These are phyloP conservation scores for Tarsius wallacei DNA, from an alignment of 2,797 vertebrate species.

Conservation along the genomic window DNA sequence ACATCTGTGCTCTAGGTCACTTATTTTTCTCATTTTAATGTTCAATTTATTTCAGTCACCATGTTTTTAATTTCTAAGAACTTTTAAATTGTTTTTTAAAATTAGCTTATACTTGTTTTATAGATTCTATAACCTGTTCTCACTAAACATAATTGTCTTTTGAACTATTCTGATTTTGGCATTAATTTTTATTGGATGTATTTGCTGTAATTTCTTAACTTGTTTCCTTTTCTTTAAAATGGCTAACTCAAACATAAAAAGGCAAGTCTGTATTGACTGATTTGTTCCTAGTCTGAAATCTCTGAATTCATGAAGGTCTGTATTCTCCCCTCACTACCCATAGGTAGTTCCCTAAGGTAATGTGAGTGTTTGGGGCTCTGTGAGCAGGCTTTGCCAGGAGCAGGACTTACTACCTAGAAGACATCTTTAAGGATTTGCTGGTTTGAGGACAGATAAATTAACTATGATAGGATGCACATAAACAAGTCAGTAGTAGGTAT, in stretches of 20 bases:
- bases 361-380: background rate
- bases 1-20: background rate
- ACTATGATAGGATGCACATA: background rate
- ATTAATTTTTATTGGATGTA: background rate
- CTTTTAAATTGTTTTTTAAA: background rate
- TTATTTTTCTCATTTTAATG: constrained; percentile 27
- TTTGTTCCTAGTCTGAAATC: background rate
- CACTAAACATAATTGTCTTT: background rate
- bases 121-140: background rate
- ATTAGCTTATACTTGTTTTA: background rate
- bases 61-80: constrained; percentile 47
- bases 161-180: background rate
- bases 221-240: background rate
- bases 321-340: background rate
- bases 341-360: background rate
- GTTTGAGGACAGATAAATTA: background rate
- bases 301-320: background rate
- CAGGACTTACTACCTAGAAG: background rate
- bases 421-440: background rate
- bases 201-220: constrained; percentile 6
- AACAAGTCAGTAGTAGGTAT: background rate
- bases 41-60: background rate
- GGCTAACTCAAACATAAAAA: background rate
- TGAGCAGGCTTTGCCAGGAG: background rate
- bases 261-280: background rate